phyloP scores from a whole-genome alignment of 2,113 vertebrate genomes.

The Brienomyrus longianalis region DNA sequence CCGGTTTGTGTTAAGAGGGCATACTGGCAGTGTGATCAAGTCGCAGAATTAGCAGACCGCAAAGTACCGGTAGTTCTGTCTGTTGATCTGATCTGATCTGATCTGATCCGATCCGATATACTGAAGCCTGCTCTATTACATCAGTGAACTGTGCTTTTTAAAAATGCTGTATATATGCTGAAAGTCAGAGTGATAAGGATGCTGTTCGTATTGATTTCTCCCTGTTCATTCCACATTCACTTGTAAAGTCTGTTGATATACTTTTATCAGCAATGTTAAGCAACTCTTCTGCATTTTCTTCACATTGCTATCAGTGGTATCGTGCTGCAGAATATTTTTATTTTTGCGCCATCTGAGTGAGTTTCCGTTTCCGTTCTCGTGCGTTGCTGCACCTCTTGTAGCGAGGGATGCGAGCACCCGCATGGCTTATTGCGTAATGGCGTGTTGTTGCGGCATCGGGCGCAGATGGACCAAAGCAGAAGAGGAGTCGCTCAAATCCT shows the following conservation, averaged over 20 bases:
- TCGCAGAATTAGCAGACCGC: neutral
- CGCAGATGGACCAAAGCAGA: neutral
- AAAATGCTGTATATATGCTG: neutral
- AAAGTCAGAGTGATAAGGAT: neutral
- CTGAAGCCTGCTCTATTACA: neutral
- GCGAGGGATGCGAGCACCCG: neutral
- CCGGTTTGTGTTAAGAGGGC: conserved; percentile 18
- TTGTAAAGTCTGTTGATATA: neutral
- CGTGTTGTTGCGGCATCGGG: neutral
- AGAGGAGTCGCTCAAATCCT: neutral
- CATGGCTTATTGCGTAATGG: neutral
- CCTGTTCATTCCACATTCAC: neutral
- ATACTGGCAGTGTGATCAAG: conserved; percentile 9
- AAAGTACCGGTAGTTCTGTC: neutral
- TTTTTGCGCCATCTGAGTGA: neutral
- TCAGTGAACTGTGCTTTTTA: neutral
- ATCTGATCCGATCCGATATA: neutral
- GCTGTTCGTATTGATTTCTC: neutral
- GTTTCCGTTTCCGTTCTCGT: neutral
- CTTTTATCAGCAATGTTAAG: neutral
- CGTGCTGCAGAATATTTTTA: neutral
- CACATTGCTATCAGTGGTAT: neutral
- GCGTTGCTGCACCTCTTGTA: neutral
- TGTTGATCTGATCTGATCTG: neutral
- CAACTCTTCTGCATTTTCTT: neutral